Base-by-base conservation (phyloP, 1,140 invertebrate species). In the Holotrichia oblita region DNA sequence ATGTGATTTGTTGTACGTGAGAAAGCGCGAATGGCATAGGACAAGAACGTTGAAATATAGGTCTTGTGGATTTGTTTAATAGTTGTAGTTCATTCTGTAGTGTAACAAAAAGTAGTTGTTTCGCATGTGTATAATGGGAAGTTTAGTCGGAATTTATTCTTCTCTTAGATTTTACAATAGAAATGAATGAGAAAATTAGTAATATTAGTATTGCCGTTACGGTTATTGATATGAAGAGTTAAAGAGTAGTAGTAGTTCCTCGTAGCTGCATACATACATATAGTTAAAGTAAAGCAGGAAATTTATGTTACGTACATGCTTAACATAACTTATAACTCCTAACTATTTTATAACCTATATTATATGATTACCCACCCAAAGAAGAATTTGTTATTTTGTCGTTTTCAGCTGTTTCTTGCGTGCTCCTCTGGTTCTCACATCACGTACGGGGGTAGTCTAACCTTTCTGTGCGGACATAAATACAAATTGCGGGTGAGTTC, bases 381-480 rank as follows among this genome's bases (percentile, higher is more conserved):
- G 27, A 69, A 27, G 61, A 14, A 17, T 48, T 17, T 14, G 61
- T 69, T 69, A 27, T 69, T 27, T 69, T 27, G 61, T 69, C 61
- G 61, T 69, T 69, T 69, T 69, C 61, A 34, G 24, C 8, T 69
- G 20, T 69, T 69, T 22, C 61, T 27, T 69, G 8, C 61, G 61
- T 69, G 22, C 20, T 69, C 22, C 17, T 69, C 61, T 9, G 27
- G 61, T 7, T 27, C 61, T 12, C 61, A 34, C 61, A 14, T 69
- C 61, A 69, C 61, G 61, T 69, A 69, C 12, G 20, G 61, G 22
- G 17, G 22, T 8, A 12, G 61, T 17, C 61, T 69, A 69, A 69
- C 61, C 61, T 69, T 69, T 69, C 61, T 27, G 61, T 27, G 61
- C 22, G 61, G 61, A 69, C 61, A 69, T 69, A 69, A 69, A 69